Evolutionary conservation across 2,888 invertebrate species (phyloP).

Genomic region (Buathra laborator): DNA sequence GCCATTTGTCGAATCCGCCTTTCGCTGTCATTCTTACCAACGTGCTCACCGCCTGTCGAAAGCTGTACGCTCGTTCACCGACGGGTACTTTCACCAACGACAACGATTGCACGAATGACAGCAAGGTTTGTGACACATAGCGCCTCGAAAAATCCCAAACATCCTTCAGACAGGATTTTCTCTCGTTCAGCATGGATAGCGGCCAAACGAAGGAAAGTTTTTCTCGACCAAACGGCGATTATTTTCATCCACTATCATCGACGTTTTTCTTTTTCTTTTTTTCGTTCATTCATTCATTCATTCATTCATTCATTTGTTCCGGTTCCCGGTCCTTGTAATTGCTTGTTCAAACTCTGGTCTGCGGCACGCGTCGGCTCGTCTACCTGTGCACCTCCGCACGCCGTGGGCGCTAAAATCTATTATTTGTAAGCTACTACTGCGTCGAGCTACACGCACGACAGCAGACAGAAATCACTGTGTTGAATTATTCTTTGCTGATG

Average conservation of each 20-base stretch:
- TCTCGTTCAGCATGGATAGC: neutral
- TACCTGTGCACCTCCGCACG: neutral
- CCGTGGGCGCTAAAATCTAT: neutral
- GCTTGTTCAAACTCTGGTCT: slow-evolving; percentile 6
- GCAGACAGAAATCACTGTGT: too few relatives aligned
- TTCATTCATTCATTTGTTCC: slow-evolving; percentile 41
- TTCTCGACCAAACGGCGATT: neutral
- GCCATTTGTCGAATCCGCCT: slow-evolving; percentile 55
- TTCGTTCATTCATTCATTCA: neutral
- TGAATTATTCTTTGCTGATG: too few relatives aligned
- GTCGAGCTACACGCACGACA: too few relatives aligned
- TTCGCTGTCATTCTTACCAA: slow-evolving; percentile 21
- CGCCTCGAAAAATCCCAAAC: neutral
- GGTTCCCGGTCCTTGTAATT: slow-evolving; percentile 47
- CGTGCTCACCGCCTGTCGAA: slow-evolving; percentile 46
- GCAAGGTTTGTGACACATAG: slow-evolving; percentile 22
- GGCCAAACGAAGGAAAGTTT: too few relatives aligned
- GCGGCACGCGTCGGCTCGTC: neutral
- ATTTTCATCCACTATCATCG: neutral
- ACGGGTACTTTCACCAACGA: neutral
- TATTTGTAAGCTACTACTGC: too few relatives aligned
- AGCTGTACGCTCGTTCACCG: neutral
- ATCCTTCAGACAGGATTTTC: neutral
- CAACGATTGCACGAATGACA: neutral
- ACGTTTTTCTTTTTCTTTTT: slow-evolving; percentile 14